Conservation (phyloP, 2,113 vertebrate genomes). For the Baryphthengus martii region DNA sequence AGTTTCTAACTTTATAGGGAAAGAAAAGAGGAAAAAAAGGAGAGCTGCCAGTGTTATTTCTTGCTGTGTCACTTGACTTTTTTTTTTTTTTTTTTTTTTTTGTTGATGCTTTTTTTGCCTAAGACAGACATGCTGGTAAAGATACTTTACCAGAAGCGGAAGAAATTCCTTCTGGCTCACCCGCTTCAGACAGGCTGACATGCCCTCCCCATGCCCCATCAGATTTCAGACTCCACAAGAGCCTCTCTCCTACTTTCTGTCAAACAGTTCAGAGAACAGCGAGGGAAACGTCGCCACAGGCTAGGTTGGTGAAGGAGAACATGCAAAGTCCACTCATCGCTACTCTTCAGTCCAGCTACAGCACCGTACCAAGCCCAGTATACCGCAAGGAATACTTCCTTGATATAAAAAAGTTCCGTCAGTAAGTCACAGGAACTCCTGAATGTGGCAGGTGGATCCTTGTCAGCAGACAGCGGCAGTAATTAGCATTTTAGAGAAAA, state of each 20-base stretch:
- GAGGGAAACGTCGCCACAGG: conserved; percentile 47
- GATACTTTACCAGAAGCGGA: conserved; percentile 62
- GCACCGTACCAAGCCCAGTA: conserved; percentile 61
- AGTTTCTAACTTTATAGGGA: conserved; percentile 54
- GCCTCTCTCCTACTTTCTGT: conserved; percentile 65
- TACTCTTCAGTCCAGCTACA: conserved; percentile 70
- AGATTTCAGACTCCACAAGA: conserved; percentile 57
- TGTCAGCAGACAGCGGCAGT: conserved; percentile 59
- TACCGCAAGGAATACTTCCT: conserved; percentile 57
- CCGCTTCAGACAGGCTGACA: conserved; percentile 54
- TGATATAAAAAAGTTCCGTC: conserved; percentile 58
- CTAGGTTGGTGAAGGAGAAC: conserved; percentile 63
- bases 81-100: conserved; percentile 34
- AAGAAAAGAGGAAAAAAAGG: background rate
- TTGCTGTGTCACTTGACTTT: conserved; percentile 53
- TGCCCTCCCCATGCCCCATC: conserved; percentile 62
- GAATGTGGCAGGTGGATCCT: conserved; percentile 63
- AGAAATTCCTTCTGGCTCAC: conserved; percentile 63
- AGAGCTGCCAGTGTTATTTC: conserved; percentile 60
- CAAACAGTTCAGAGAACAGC: conserved; percentile 52
- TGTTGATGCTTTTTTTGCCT: conserved; percentile 54
- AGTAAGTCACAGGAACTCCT: conserved; percentile 67
- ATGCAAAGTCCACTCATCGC: conserved; percentile 67
- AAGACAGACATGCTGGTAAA: conserved; percentile 63
- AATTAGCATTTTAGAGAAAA: conserved; percentile 58